phyloP scores from a whole-genome alignment of 2,888 invertebrate species.

The Mimachlamys varia region DNA sequence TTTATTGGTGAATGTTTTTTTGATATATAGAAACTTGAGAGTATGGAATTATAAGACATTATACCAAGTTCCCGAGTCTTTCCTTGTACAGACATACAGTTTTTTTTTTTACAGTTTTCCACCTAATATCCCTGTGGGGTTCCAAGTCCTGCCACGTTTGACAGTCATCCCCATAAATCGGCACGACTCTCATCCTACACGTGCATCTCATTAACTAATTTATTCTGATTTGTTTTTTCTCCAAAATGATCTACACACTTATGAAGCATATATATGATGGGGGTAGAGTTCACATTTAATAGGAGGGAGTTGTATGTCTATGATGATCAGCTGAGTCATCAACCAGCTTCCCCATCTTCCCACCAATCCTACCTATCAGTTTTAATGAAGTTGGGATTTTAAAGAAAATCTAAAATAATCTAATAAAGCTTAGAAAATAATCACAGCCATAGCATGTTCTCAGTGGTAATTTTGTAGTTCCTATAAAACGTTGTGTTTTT shows the following conservation, averaged over 20 bases:
- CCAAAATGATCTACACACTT: slow-evolving; percentile 20
- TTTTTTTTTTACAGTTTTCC: background rate
- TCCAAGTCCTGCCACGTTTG: background rate
- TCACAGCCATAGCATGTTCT: background rate
- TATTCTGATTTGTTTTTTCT: slow-evolving; percentile 9
- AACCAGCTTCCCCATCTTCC: background rate
- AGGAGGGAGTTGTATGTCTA: background rate
- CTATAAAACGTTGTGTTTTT: slow-evolving; percentile 11
- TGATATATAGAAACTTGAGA: background rate
- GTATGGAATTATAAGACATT: background rate
- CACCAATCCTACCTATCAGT: slow-evolving; percentile 26
- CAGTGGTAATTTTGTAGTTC: background rate
- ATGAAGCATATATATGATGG: background rate
- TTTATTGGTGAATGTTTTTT: background rate
- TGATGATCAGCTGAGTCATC: slow-evolving; percentile 20
- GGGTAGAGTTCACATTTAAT: slow-evolving; percentile 9
- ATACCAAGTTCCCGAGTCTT: background rate
- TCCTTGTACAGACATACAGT: background rate
- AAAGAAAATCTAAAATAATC: slow-evolving; percentile 33
- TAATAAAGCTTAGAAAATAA: slow-evolving; percentile 7
- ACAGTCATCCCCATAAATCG: slow-evolving; percentile 34
- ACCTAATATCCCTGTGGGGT: slow-evolving; percentile 4
- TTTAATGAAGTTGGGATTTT: slow-evolving; percentile 34
- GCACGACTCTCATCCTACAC: slow-evolving; percentile 17
- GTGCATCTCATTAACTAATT: slow-evolving; percentile 14